Evolutionary conservation across 2,113 vertebrate genomes (phyloP).

Genomic region (Phodopus roborovskii): DNA sequence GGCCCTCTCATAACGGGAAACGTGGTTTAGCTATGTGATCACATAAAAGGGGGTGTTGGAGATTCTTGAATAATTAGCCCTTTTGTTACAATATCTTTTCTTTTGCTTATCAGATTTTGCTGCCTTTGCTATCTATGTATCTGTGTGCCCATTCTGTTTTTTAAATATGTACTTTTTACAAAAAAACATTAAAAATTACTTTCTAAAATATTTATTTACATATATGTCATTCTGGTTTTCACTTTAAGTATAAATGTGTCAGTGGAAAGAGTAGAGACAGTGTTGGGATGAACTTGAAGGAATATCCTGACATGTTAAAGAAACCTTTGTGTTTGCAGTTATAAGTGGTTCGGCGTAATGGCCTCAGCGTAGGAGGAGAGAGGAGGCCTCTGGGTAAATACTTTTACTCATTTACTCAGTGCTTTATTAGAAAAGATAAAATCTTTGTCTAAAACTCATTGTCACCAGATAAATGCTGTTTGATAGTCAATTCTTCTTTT

Average conservation of each 20-base stretch:
- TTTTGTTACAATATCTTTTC: not conserved
- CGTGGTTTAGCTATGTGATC: not conserved
- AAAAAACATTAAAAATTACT: too few species aligned
- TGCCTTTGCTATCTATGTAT: not conserved
- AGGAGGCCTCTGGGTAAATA: not conserved
- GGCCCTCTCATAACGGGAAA: not conserved
- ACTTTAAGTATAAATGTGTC: not conserved
- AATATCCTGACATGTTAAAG: not conserved
- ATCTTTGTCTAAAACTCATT: not conserved
- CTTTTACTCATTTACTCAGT: not conserved
- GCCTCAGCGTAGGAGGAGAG: not conserved
- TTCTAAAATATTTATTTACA: not conserved
- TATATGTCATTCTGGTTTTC: not conserved
- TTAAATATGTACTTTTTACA: too few species aligned
- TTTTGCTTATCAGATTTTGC: not conserved
- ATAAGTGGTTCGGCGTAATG: not conserved
- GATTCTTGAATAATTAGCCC: not conserved
- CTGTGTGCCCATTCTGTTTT: not conserved
- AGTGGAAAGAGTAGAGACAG: not conserved
- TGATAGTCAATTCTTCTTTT: slow-evolving; percentile 22
- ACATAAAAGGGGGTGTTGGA: not conserved
- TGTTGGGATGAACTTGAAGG: not conserved
- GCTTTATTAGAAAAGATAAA: not conserved
- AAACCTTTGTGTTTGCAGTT: slow-evolving; percentile 35
- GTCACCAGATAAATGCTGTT: not conserved